Evolutionary conservation across 1,140 invertebrate genomes (phyloP).

Genomic region (Elymnias hypermnestra): DNA sequence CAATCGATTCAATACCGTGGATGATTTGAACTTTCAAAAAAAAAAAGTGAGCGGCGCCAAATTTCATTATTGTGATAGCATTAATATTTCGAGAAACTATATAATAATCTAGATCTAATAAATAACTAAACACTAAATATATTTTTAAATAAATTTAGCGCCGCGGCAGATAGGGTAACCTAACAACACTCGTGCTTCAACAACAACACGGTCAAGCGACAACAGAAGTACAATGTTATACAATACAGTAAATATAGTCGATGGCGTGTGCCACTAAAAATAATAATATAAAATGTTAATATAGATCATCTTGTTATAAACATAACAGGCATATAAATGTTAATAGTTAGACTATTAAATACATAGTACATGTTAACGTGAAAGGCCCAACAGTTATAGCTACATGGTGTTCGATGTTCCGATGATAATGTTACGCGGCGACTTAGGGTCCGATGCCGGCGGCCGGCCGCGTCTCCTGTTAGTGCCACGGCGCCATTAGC

Average conservation of each 20-base stretch:
- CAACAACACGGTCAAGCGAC: conserved; percentile 68
- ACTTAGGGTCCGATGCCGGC: conserved; percentile 39
- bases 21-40: conserved; percentile 6
- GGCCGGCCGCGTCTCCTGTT: conserved; percentile 56
- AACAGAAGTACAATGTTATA: conserved; percentile 66
- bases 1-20: conserved; percentile 5
- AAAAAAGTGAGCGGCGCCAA: conserved; percentile 39
- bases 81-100: conserved; percentile 28
- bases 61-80: conserved; percentile 30
- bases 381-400: conserved; percentile 73
- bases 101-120: conserved; percentile 35
- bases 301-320: conserved; percentile 75
- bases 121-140: conserved; percentile 32
- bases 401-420: conserved; percentile 72
- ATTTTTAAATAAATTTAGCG: conserved; percentile 43
- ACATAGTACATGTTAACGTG: conserved; percentile 74
- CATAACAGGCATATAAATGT: conserved; percentile 75
- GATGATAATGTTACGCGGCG: conserved; percentile 67
- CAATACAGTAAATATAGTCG: conserved; percentile 73
- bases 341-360: conserved; percentile 76
- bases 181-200: conserved; percentile 65
- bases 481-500: conserved; percentile 77
- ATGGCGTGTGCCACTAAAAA: conserved; percentile 71
- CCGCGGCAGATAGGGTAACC: conserved; percentile 51
- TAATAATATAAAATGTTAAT: conserved; percentile 67